phyloP scores from a whole-genome alignment of 2,113 vertebrate species.

The Sander vitreus region DNA sequence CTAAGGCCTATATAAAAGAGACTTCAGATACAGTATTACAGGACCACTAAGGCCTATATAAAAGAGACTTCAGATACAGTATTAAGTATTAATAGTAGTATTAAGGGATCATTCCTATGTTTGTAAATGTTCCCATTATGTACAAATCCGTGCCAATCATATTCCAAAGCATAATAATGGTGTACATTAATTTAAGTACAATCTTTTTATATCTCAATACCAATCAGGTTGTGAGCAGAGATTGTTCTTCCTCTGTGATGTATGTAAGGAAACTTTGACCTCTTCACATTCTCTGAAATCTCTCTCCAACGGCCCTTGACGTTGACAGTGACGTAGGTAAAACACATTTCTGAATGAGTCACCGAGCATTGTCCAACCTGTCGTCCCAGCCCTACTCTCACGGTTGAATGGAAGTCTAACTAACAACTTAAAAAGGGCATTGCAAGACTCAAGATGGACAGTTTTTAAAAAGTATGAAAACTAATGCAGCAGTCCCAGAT shows the following conservation, averaged over 20 bases:
- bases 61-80: too few relatives aligned
- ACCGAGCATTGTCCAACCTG: not conserved
- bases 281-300: not conserved
- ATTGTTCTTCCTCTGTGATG: not conserved
- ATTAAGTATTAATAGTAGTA: too few relatives aligned
- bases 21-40: too few relatives aligned
- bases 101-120: not conserved
- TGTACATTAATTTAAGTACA: not conserved
- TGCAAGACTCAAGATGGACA: not conserved
- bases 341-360: not conserved
- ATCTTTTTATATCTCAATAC: not conserved
- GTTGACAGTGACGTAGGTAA: not conserved
- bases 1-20: too few relatives aligned
- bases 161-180: not conserved
- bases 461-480: not conserved
- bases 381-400: not conserved
- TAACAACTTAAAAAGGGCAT: not conserved
- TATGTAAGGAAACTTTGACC: not conserved
- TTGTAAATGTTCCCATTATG: not conserved
- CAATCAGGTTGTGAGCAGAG: not conserved
- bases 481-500: not conserved
- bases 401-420: not conserved
- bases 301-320: not conserved
- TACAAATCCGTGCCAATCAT: not conserved
- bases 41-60: too few relatives aligned